These are phyloP conservation scores for Petromus typicus DNA, from an alignment of 2,113 vertebrate species.

Conservation along the genomic window DNA sequence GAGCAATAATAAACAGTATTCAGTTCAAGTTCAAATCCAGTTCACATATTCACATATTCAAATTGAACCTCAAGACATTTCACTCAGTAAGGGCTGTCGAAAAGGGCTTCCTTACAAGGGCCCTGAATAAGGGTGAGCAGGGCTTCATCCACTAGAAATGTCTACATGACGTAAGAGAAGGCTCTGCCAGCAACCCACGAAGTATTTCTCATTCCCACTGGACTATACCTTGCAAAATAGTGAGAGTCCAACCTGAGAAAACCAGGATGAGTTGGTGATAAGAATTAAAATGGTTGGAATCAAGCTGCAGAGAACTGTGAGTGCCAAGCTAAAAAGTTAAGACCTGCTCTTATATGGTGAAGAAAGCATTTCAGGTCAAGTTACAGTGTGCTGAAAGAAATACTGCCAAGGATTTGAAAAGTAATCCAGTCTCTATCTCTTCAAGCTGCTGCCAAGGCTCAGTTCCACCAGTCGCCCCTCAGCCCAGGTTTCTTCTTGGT, in stretches of 20 bases:
- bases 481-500: neutral
- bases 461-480: neutral
- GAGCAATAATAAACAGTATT: neutral
- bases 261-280: neutral
- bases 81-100: neutral
- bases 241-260: neutral
- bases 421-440: neutral
- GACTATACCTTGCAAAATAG: neutral
- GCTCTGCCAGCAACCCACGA: neutral
- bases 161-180: neutral
- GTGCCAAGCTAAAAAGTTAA: neutral
- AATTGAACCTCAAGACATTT: neutral
- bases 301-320: neutral
- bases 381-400: slow-evolving; percentile 42
- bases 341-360: slow-evolving; percentile 52
- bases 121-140: neutral
- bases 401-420: neutral
- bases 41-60: neutral
- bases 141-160: neutral
- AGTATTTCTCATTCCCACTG: neutral
- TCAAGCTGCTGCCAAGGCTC: neutral
- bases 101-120: neutral
- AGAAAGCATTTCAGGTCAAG: slow-evolving; percentile 33
- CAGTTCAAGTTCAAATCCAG: neutral
- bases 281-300: neutral